phyloP scores from a whole-genome alignment of 1,140 invertebrate genomes.

The Papilio dardanus region DNA sequence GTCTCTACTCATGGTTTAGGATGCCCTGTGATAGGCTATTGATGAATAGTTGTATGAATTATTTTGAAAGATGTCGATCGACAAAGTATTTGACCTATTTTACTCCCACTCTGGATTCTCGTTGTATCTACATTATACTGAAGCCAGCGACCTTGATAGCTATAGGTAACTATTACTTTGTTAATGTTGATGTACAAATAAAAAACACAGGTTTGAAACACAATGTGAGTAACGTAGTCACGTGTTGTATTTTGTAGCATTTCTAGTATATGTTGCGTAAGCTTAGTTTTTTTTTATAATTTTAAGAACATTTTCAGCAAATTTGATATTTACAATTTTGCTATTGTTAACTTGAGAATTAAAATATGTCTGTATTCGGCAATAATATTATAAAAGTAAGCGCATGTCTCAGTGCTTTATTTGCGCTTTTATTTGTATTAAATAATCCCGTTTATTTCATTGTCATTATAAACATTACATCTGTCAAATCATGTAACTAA shows the following conservation, averaged over 20 bases:
- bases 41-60: too few species aligned
- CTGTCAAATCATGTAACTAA: background rate
- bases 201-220: constrained; percentile 1
- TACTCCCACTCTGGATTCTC: background rate
- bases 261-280: background rate
- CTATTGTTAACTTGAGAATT: background rate
- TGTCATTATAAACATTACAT: constrained; percentile 5
- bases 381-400: background rate
- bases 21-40: too few species aligned
- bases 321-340: constrained; percentile 17
- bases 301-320: background rate
- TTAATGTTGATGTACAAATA: background rate
- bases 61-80: too few species aligned
- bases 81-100: background rate
- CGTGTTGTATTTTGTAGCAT: background rate
- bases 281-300: background rate
- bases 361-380: background rate
- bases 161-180: background rate
- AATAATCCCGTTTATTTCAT: background rate
- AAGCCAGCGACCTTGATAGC: background rate
- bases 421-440: constrained; percentile 16
- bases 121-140: background rate
- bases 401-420: constrained; percentile 21
- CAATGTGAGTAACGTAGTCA: background rate
- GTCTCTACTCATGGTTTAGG: too few species aligned